These are phyloP conservation scores for Eupsilia transversa DNA, from an alignment of 2,888 invertebrate species.

Conservation along the genomic window DNA sequence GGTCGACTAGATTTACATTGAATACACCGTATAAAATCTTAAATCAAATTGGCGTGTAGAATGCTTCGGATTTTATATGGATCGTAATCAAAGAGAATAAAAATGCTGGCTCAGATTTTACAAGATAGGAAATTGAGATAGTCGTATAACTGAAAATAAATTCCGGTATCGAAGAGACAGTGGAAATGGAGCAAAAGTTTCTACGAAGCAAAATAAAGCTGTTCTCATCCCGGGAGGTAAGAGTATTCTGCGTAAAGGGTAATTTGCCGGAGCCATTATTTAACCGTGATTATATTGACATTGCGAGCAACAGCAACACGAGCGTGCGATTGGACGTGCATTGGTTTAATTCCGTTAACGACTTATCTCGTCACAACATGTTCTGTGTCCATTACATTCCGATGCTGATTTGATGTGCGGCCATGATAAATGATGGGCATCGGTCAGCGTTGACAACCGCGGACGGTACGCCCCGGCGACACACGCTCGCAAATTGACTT, in stretches of 20 bases:
- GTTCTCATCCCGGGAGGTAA: slow-evolving; percentile 15
- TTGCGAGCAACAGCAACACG: slow-evolving; percentile 49
- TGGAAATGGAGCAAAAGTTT: slow-evolving; percentile 25
- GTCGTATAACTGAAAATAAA: slow-evolving; percentile 39
- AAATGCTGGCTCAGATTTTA: slow-evolving; percentile 45
- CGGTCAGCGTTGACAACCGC: slow-evolving; percentile 65
- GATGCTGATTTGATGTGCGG: slow-evolving; percentile 74
- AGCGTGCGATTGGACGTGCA: slow-evolving; percentile 59
- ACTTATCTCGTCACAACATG: slow-evolving; percentile 59
- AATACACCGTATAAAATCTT: slow-evolving; percentile 54
- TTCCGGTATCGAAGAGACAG: slow-evolving; percentile 20
- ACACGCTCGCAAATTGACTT: slow-evolving; percentile 76
- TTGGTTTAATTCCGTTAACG: slow-evolving; percentile 64
- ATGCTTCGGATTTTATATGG: slow-evolving; percentile 55
- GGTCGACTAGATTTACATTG: slow-evolving; percentile 57
- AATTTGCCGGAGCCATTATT: slow-evolving; percentile 58
- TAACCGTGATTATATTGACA: slow-evolving; percentile 63
- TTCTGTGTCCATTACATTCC: slow-evolving; percentile 71
- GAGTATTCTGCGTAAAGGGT: slow-evolving; percentile 37
- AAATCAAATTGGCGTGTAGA: slow-evolving; percentile 56
- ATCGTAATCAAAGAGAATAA: slow-evolving; percentile 55
- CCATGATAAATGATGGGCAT: slow-evolving; percentile 72
- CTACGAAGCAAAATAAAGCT: slow-evolving; percentile 25
- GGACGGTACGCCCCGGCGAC: slow-evolving; percentile 58
- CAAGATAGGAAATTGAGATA: slow-evolving; percentile 41